Evolutionary conservation across 2,888 invertebrate species (phyloP).

Genomic region (Cetonia aurata): DNA sequence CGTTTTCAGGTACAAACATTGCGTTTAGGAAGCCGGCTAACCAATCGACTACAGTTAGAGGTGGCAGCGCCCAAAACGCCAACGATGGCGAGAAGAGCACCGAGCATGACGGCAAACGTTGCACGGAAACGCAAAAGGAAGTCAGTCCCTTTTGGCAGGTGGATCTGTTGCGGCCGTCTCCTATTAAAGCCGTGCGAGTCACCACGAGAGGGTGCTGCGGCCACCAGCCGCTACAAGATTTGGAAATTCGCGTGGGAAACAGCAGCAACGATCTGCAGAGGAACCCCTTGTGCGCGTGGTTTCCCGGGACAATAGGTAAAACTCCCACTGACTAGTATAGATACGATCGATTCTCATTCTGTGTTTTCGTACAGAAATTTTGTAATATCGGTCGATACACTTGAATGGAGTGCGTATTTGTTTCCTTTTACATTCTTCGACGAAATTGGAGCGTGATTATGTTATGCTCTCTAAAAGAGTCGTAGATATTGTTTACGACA

Average conservation of each 20-base stretch:
- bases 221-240: constrained; percentile 88
- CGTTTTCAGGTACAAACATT: constrained; percentile 80
- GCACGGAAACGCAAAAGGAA: constrained; percentile 91
- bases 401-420: constrained; percentile 4
- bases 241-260: constrained; percentile 92
- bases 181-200: constrained; percentile 87
- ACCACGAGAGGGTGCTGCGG: constrained; percentile 89
- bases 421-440: constrained; percentile 9
- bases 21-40: constrained; percentile 89
- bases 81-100: constrained; percentile 89
- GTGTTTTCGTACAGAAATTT: not conserved
- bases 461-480: constrained; percentile 3
- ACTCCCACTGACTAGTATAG: constrained; percentile 44
- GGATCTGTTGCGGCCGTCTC: constrained; percentile 84
- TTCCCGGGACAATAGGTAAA: constrained; percentile 88
- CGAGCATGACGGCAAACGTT: constrained; percentile 88
- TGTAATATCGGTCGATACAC: not conserved
- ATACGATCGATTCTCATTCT: not conserved
- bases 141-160: constrained; percentile 96
- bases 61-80: constrained; percentile 85
- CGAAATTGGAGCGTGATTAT: constrained; percentile 22
- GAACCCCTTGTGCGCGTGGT: constrained; percentile 94
- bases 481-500: not conserved
- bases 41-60: constrained; percentile 91
- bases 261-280: constrained; percentile 88